Evolutionary conservation across 1,140 invertebrate species (phyloP).

Genomic region (Episyrphus balteatus): DNA sequence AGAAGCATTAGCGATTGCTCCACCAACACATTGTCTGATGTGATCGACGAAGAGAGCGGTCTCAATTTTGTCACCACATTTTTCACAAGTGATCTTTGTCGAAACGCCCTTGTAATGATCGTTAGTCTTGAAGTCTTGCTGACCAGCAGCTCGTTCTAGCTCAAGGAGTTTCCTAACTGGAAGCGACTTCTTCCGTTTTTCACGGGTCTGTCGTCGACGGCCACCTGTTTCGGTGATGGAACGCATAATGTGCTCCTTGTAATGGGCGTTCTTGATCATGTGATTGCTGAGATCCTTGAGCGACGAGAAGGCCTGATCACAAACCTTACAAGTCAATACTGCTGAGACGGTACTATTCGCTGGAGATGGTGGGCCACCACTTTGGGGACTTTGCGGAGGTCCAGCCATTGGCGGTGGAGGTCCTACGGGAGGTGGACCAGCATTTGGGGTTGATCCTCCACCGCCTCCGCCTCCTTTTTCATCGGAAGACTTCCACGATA

Average conservation of each 20-base stretch:
- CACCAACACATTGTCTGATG: constrained; percentile 72
- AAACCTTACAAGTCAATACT: constrained; percentile 93
- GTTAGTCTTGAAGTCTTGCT: constrained; percentile 62
- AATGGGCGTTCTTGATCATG: constrained; percentile 97
- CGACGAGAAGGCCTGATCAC: constrained; percentile 90
- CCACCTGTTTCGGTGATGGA: constrained; percentile 77
- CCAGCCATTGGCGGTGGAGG: background rate
- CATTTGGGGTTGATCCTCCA: constrained; percentile 13
- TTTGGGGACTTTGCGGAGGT: constrained; percentile 34
- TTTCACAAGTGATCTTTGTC: constrained; percentile 87
- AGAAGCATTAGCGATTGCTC: constrained; percentile 47
- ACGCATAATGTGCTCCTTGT: constrained; percentile 89
- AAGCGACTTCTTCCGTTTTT: constrained; percentile 86
- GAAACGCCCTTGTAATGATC: constrained; percentile 47
- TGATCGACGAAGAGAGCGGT: constrained; percentile 87
- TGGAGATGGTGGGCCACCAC: constrained; percentile 36
- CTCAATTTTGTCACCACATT: constrained; percentile 91
- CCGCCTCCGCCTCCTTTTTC: constrained; percentile 47
- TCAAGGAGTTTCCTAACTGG: constrained; percentile 85
- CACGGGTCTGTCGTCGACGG: constrained; percentile 67
- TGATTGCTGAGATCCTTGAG: constrained; percentile 93
- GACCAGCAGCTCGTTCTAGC: constrained; percentile 60
- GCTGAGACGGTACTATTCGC: constrained; percentile 80
- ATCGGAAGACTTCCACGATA: constrained; percentile 88
- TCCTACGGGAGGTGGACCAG: background rate